Percentiles rank a stretch among this genome's conserved stretches.
Conservation (phyloP, 2,888 invertebrate genomes). For the Selenia dentaria region DNA sequence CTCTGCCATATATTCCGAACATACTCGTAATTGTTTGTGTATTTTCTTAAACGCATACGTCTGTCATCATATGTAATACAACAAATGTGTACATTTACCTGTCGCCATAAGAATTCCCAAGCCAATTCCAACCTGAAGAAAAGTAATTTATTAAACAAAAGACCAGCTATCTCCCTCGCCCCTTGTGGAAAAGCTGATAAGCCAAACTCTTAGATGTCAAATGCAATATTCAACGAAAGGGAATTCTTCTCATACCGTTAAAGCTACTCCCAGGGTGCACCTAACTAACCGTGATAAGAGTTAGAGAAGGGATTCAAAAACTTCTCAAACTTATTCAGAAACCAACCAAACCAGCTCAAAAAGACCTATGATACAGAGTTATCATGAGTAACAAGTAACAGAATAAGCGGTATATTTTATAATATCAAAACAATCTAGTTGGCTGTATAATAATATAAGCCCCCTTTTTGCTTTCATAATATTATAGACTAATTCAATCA, state of each 20-base stretch:
- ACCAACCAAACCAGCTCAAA: slow-evolving; percentile 42
- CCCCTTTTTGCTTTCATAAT: too few relatives aligned
- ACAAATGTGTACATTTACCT: slow-evolving; percentile 14
- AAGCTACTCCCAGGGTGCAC: slow-evolving; percentile 56
- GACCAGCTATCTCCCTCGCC: slow-evolving; percentile 38
- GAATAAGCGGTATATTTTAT: too few relatives aligned
- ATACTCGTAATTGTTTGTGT: slow-evolving; percentile 13
- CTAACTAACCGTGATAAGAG: slow-evolving; percentile 77
- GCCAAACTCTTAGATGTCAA: slow-evolving; percentile 63
- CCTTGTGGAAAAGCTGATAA: slow-evolving; percentile 48
- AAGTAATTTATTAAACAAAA: slow-evolving; percentile 51
- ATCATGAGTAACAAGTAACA: too few relatives aligned
- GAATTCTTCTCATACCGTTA: slow-evolving; percentile 60
- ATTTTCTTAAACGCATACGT: slow-evolving; percentile 17
- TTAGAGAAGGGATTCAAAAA: slow-evolving; percentile 62
- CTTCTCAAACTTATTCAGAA: slow-evolving; percentile 60
- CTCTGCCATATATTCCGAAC: background rate
- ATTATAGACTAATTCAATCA: slow-evolving; percentile 24
- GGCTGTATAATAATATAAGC: too few relatives aligned
- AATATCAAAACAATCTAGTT: too few relatives aligned
- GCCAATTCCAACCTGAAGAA: slow-evolving; percentile 19
- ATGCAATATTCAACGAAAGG: slow-evolving; percentile 70
- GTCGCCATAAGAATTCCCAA: slow-evolving; percentile 9
- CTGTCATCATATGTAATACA: slow-evolving; percentile 2
- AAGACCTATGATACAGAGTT: slow-evolving; percentile 41